phyloP scores from a whole-genome alignment of 2,113 vertebrate species.

The Anoplopoma fimbria region DNA sequence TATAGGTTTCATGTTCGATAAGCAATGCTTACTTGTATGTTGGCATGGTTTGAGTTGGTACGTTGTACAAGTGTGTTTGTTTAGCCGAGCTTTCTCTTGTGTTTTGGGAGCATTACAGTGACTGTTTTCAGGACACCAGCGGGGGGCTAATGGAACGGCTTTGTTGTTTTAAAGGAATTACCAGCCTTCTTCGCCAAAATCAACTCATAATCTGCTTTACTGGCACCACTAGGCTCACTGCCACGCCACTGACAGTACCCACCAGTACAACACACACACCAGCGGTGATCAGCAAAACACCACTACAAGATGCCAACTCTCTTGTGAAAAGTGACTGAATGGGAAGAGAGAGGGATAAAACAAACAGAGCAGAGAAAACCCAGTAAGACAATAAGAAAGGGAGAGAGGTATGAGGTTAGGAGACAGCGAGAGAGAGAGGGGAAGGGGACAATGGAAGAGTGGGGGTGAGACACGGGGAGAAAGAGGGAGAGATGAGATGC shows the following conservation, averaged over 20 bases:
- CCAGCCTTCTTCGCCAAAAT: conserved; percentile 96
- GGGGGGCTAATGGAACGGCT: conserved; percentile 97
- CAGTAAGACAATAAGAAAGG: conserved; percentile 77
- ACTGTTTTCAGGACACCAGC: conserved; percentile 95
- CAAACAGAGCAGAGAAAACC: conserved; percentile 82
- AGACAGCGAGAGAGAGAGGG: conserved; percentile 74
- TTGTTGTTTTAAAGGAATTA: conserved; percentile 99
- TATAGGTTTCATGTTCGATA: conserved; percentile 12
- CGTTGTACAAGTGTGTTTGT: conserved; percentile 33
- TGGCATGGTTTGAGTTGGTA: conserved; percentile 29
- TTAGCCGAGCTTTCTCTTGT: conserved; percentile 52
- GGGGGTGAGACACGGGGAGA: conserved; percentile 85
- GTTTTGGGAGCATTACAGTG: conserved; percentile 83
- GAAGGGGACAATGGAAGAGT: conserved; percentile 81
- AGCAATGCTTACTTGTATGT: neutral
- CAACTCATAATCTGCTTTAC: conserved; percentile 98
- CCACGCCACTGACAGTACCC: conserved; percentile 66
- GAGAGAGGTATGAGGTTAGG: conserved; percentile 91
- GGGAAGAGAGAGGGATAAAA: conserved; percentile 85
- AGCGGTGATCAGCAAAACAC: conserved; percentile 86
- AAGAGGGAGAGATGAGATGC: conserved; percentile 68
- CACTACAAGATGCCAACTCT: conserved; percentile 83
- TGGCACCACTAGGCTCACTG: conserved; percentile 79
- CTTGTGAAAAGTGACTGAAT: conserved; percentile 83
- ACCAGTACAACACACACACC: conserved; percentile 47